Evolutionary conservation across 2,888 invertebrate species (phyloP), one percentile per base, ranked within the genome.

Genomic region (Tricholauxania praeusta): DNA sequence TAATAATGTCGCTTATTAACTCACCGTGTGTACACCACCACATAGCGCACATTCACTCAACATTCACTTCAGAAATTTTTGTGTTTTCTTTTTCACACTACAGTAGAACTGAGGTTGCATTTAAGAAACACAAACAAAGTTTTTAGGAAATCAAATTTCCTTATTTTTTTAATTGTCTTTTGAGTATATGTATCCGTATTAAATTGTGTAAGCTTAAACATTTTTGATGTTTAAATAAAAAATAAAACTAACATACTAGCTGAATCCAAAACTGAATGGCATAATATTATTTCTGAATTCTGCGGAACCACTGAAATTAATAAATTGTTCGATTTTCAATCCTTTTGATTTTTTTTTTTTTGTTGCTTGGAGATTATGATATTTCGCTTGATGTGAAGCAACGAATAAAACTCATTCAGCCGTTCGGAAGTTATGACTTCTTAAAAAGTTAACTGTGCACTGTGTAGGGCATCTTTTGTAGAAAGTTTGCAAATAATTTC

Each of bases 211-310:
- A 60, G 59, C 59, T 60, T 60, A 60, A 32, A 59, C 59, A 59
- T 59, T 19, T 55, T 57, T 68, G 47, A 68, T 68, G 68, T 59
- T 68, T 47, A 59, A 66, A 68, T 57, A 68, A 68, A 55, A 55
- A n/a, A 55, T 19, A 2, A 55, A 55, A 55, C 1, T 1, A 55
- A 57, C 39, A 10, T 39, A 39, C 39, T 39, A 39, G 10, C 39
- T 39, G 39, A 39, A 39, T 39, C 39, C 39, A 39, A 7, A 39
- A 39, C 39, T 39, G 39, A 39, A 39, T 39, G 7, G 39, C 8
- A 8, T 39, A 39, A 39, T 39, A 8, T 39, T 39, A 5, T 39
- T 39, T 39, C 39, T 39, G 39, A 39, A 39, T 39, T 2, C n/a
- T n/a, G n/a, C n/a, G n/a, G n/a, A n/a, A n/a, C n/a, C n/a, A n/a